Percentiles rank a stretch among this genome's conserved stretches.
These are phyloP conservation scores for Capromys pilorides DNA, from an alignment of 2,797 vertebrate species.

Conservation along the genomic window DNA sequence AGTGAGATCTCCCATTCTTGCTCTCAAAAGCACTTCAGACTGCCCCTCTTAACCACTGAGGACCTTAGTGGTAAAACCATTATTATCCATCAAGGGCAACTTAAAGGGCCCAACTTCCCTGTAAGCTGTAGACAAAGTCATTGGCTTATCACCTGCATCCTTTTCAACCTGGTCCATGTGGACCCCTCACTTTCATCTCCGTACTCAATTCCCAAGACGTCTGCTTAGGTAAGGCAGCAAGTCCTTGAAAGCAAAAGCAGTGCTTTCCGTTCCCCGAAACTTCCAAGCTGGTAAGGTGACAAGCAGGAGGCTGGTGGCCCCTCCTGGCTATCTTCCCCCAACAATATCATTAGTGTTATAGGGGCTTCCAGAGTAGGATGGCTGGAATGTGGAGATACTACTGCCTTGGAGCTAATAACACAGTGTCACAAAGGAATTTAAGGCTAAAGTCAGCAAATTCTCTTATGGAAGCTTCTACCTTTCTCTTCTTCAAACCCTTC, in stretches of 20 bases:
- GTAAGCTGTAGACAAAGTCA: not conserved
- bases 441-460: constrained; percentile 63
- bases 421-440: constrained; percentile 80
- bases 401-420: constrained; percentile 64
- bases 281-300: not conserved
- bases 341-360: constrained; percentile 55
- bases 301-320: not conserved
- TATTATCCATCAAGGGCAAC: not conserved
- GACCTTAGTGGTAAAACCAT: not conserved
- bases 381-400: constrained; percentile 68
- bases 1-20: not conserved
- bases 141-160: not conserved
- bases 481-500: constrained; percentile 58
- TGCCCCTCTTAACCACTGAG: not conserved
- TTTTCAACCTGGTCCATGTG: not conserved
- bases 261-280: not conserved
- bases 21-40: not conserved
- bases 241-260: constrained; percentile 1
- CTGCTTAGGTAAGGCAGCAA: not conserved
- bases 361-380: constrained; percentile 38
- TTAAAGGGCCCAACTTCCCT: not conserved
- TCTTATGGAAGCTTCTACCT: constrained; percentile 44
- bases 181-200: not conserved
- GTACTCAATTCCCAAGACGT: not conserved
- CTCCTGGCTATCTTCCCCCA: not conserved